phyloP scores from a whole-genome alignment of 2,888 invertebrate species.

The Campopleginae sp. region DNA sequence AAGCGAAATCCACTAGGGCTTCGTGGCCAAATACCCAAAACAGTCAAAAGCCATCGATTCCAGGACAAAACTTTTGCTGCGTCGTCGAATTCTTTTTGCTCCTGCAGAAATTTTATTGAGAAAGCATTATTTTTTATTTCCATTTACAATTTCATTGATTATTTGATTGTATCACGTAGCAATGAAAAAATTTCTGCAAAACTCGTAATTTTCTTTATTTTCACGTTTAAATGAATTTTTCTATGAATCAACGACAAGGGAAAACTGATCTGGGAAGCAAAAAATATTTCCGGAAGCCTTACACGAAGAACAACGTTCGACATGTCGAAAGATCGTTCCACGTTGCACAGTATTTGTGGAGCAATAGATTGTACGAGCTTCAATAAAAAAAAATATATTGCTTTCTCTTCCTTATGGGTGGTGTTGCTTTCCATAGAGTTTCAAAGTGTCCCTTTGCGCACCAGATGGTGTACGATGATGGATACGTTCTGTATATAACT shows the following conservation, averaged over 20 bases:
- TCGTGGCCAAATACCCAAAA: constrained; percentile 77
- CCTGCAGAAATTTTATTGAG: constrained; percentile 39
- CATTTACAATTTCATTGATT: not conserved
- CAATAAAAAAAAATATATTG: not conserved
- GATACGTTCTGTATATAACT: not conserved
- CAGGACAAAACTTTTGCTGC: constrained; percentile 72
- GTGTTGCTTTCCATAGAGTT: not conserved
- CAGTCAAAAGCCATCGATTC: constrained; percentile 73
- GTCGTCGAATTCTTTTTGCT: constrained; percentile 70
- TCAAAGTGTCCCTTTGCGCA: not conserved
- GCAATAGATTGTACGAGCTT: not conserved
- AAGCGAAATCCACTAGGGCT: constrained; percentile 71
- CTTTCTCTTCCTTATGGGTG: not conserved
- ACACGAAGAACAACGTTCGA: not conserved
- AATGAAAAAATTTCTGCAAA: no score
- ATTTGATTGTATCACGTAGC: not conserved
- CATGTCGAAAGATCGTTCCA: not conserved
- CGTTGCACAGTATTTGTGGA: not conserved
- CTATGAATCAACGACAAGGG: not conserved
- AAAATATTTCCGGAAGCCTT: not conserved
- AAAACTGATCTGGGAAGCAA: not conserved
- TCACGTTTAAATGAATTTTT: not conserved
- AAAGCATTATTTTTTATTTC: not conserved
- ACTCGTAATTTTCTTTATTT: not conserved
- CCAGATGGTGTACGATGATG: constrained; percentile 13